Evolutionary conservation across 2,797 vertebrate species (phyloP).

Genomic region (Falco concolor): DNA sequence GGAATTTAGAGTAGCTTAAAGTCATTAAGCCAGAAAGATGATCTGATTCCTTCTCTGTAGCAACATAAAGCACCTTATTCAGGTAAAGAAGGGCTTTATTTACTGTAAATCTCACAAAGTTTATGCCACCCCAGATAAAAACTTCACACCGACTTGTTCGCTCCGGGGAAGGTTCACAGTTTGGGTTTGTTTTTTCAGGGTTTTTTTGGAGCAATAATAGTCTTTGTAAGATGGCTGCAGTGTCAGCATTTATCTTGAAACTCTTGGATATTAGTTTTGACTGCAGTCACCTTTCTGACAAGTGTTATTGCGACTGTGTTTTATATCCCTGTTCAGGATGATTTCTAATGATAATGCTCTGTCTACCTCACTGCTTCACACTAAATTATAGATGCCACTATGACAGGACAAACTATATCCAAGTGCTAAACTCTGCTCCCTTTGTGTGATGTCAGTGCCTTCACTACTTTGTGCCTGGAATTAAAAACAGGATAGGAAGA

Average conservation of each 20-base stretch:
- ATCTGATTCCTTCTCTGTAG: constrained; percentile 44
- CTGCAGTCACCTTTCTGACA: constrained; percentile 83
- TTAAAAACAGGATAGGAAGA: constrained; percentile 70
- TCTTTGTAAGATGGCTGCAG: constrained; percentile 74
- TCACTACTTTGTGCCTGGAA: constrained; percentile 66
- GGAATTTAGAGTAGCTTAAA: constrained; percentile 70
- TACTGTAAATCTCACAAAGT: constrained; percentile 66
- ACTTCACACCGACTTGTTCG: constrained; percentile 63
- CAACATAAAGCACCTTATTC: constrained; percentile 60
- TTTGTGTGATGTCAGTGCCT: constrained; percentile 75
- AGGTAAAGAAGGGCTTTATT: constrained; percentile 35
- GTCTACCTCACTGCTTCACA: constrained; percentile 79
- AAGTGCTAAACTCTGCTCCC: constrained; percentile 64
- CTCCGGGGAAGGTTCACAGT: constrained; percentile 62
- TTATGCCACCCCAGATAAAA: constrained; percentile 63
- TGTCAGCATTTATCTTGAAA: constrained; percentile 83
- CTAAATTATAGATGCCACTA: constrained; percentile 78
- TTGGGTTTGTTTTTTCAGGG: constrained; percentile 48
- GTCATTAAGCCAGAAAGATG: constrained; percentile 63
- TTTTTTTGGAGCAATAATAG: constrained; percentile 70
- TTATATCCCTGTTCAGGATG: constrained; percentile 83
- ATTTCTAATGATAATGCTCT: constrained; percentile 83
- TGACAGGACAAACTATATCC: constrained; percentile 76
- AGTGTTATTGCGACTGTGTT: constrained; percentile 82
- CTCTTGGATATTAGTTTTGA: constrained; percentile 83